Base-by-base conservation (phyloP, 2,888 invertebrate species). In the Margaritifera margaritifera region DNA sequence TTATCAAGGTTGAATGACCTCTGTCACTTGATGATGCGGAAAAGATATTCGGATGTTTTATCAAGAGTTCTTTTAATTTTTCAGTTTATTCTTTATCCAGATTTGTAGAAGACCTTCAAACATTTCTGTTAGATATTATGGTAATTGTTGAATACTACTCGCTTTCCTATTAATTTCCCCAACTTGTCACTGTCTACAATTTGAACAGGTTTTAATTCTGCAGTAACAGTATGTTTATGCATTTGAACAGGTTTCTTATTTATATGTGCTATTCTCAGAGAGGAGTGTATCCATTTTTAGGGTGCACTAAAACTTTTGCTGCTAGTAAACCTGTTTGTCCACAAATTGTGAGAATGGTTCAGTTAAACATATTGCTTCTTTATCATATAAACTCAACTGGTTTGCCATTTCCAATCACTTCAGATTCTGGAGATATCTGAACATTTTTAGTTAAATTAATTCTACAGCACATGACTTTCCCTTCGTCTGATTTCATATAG, bases 251-350 rank as follows among this genome's bases (percentile, higher is more conserved):
- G 62, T 25, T 64, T 62, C 2, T 68, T 61, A 42, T 58, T 54
- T 15, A 63, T 64, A 62, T 69, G 71, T 53, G n/a, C n/a, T n/a
- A n/a, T n/a, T n/a, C n/a, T n/a, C n/a, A n/a, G n/a, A n/a, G n/a
- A n/a, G n/a, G n/a, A n/a, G n/a, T 51, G 24, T n/a, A 31, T 27
- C 59, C 58, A 1, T 19, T 20, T 18, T 66, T 74, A 51, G 63
- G 54, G 59, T 67, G 56, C 53, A 71, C 66, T 19, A 71, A 51
- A 22, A 53, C 69, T 58, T 71, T 68, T n/a, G 71, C 71, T 52
- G 69, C 66, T 57, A 71, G 24, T 2, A 75, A 25, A 55, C 72
- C 69, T 50, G 69, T 72, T 51, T 66, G n/a, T 68, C 42, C 8
- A 52, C 27, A 66, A 66, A 66, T 15, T 51, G 52, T n/a, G n/a